Percentiles rank a stretch among this genome's conserved stretches.
These are phyloP conservation scores for Tor tambroides DNA, from an alignment of 2,113 vertebrate genomes.

Conservation along the genomic window DNA sequence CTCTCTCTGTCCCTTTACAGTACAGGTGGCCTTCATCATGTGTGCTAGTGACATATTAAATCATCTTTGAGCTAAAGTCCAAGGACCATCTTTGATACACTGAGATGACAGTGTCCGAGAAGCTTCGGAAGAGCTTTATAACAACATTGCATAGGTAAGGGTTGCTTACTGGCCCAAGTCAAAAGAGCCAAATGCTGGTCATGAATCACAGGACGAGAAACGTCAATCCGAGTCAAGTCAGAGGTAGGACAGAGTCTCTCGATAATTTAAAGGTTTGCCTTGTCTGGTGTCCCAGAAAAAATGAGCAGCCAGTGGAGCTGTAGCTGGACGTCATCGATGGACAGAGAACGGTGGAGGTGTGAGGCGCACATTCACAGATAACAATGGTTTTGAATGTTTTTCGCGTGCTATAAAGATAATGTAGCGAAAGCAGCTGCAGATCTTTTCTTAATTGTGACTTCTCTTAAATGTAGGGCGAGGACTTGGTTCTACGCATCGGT, in stretches of 20 bases:
- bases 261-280: background rate
- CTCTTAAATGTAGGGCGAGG: background rate
- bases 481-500: too few relatives aligned
- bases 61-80: too few relatives aligned
- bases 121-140: conserved; percentile 31
- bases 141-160: background rate
- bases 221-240: background rate
- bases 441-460: background rate
- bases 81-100: conserved; percentile 36
- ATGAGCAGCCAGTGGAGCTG: background rate
- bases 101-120: conserved; percentile 45
- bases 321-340: background rate
- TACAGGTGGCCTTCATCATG: conserved; percentile 47
- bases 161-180: background rate
- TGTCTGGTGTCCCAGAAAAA: background rate
- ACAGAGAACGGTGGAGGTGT: background rate
- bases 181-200: background rate
- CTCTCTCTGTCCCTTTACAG: conserved; percentile 37
- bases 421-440: background rate
- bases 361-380: background rate
- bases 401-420: background rate
- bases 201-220: background rate
- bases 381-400: background rate
- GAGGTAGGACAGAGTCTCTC: background rate
- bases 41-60: conserved; percentile 46